Evolutionary conservation across 2,113 vertebrate genomes (phyloP).

Genomic region (Proterorhinus semilunaris): DNA sequence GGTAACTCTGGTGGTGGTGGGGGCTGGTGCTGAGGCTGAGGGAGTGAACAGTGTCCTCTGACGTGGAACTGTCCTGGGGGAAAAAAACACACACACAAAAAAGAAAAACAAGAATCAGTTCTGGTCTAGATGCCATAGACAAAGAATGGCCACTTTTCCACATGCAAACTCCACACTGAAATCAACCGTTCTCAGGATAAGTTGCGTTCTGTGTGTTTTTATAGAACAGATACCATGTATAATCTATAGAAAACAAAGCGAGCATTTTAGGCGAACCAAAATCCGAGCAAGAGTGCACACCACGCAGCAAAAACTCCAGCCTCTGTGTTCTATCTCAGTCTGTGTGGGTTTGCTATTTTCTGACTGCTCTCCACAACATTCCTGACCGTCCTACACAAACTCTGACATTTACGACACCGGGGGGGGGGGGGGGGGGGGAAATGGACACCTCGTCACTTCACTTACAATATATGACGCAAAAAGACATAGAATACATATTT

Average conservation of each 20-base stretch:
- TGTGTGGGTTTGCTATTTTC: slow-evolving; percentile 11
- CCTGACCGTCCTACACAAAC: slow-evolving; percentile 3
- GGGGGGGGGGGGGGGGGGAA: no score
- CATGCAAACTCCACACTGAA: no score
- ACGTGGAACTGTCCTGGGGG: slow-evolving; percentile 34
- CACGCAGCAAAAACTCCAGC: neutral
- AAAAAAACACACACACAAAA: neutral
- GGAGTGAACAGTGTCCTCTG: slow-evolving; percentile 23
- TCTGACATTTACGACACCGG: neutral
- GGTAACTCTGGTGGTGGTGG: slow-evolving; percentile 19
- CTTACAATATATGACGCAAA: neutral
- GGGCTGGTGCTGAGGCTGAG: slow-evolving; percentile 6
- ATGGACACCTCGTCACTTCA: neutral
- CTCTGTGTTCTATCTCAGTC: neutral
- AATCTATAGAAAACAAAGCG: neutral
- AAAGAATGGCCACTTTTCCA: no score
- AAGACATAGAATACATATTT: no score
- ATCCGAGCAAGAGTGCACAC: neutral
- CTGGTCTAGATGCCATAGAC: no score
- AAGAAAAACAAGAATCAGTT: no score
- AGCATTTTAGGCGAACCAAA: neutral
- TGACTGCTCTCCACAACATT: neutral
- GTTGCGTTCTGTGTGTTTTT: no score
- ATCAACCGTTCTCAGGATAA: no score
- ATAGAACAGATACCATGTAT: no score